Conservation (phyloP, 2,888 invertebrate species). For the Oscheius sp. region DNA sequence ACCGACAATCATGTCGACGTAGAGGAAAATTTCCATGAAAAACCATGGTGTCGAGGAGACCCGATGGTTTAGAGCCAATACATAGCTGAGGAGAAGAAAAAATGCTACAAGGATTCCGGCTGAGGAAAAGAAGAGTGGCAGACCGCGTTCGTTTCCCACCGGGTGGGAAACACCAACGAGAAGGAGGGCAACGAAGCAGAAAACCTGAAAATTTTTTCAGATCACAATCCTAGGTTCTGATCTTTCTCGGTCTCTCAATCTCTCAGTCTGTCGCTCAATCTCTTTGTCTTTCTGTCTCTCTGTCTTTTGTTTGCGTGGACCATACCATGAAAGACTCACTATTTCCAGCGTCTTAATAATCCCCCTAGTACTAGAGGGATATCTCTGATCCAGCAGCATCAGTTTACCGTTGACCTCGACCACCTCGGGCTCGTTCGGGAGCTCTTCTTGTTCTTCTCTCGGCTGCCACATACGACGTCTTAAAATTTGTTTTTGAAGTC, state of each 20-base stretch:
- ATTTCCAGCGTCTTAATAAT: slow-evolving; percentile 62
- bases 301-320: no score
- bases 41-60: slow-evolving; percentile 55
- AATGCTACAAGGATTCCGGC: slow-evolving; percentile 60
- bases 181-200: slow-evolving; percentile 54
- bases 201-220: slow-evolving; percentile 39
- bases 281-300: no score
- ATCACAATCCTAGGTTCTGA: no score
- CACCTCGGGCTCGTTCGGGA: slow-evolving; percentile 21
- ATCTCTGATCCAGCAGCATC: slow-evolving; percentile 59
- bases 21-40: slow-evolving; percentile 48
- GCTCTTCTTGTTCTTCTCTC: slow-evolving; percentile 13
- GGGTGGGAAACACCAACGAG: slow-evolving; percentile 53
- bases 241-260: no score
- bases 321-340: slow-evolving; percentile 41
- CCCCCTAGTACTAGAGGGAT: slow-evolving; percentile 57
- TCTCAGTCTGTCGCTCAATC: no score
- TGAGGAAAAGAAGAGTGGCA: slow-evolving; percentile 59
- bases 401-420: slow-evolving; percentile 49
- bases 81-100: slow-evolving; percentile 57
- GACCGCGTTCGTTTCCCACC: slow-evolving; percentile 60
- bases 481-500: not conserved
- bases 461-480: slow-evolving; percentile 19
- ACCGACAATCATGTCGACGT: slow-evolving; percentile 50
- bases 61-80: slow-evolving; percentile 61